Base-by-base conservation (phyloP, 2,888 invertebrate genomes). In the Trachelus troglodyta region DNA sequence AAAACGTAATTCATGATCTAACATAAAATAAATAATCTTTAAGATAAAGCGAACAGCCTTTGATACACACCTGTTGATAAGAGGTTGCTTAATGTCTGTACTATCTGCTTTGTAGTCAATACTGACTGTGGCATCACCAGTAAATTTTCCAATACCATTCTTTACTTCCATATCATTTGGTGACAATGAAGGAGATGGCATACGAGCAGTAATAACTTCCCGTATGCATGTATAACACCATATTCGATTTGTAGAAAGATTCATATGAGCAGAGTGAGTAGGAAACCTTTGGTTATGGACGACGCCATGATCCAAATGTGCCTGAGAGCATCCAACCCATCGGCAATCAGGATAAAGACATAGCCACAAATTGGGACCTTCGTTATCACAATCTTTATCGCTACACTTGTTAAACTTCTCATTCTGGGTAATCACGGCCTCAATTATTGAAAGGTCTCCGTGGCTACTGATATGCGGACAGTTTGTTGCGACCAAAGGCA, bases 191-290 rank as follows among this genome's bases (percentile, higher is more conserved):
- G 87, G 86, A 0, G 89, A 86, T 2, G 88, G 86, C 74, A 89
- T 78, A 34, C 85, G 86, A 74, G 85, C 85, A 2, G 87, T 84
- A 23, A 89, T 85, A 1, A 98, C 96, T 92, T 98, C 98, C 76
- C 93, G 93, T 87, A 97, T 95, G 92, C 98, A 98, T 80, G 94
- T 91, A 89, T 97, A 97, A 92, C 98, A 98, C 97, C 98, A 98
- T 87, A 98, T 94, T 83, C 97, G 93, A 88, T 95, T 94, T 0
- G 96, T 97, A 1, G 96, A 95, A 79, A 98, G 92, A 91, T 98
- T 98, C 94, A 98, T 95, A 91, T 97, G 95, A 85, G 97, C 94
- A 86, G 95, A 95, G 91, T 97, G 97, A 30, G 92, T 91, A 69
- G 94, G 94, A 85, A 93, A 93, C 81, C 93, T 94, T 94, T 96